Conservation (phyloP, 2,888 invertebrate species). For the Mantis religiosa region DNA sequence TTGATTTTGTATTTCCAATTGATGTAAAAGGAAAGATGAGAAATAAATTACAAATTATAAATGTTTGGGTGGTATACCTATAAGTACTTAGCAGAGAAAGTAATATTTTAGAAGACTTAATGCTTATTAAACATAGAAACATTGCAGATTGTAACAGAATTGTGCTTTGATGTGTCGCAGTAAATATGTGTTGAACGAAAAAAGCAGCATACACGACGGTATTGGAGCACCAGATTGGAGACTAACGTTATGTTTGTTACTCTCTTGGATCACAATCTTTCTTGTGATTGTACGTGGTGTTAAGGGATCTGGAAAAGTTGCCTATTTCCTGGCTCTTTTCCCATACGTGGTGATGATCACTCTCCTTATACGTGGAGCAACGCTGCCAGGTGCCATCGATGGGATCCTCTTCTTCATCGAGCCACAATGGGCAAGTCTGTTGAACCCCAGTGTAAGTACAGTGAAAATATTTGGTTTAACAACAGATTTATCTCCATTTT, state of each 20-base stretch:
- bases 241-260: constrained; percentile 60
- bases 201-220: constrained; percentile 46
- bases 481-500: too few relatives aligned
- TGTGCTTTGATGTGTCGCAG: constrained; percentile 38
- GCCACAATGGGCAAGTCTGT: constrained; percentile 72
- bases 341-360: constrained; percentile 75
- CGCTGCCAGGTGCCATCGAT: constrained; percentile 61
- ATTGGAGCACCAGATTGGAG: constrained; percentile 60
- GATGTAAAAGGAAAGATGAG: too few relatives aligned
- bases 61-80: too few relatives aligned
- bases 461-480: too few relatives aligned
- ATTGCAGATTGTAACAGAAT: too few relatives aligned
- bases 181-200: constrained; percentile 51
- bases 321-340: constrained; percentile 86
- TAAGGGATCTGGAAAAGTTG: constrained; percentile 73
- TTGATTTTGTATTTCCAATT: too few relatives aligned
- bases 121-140: too few relatives aligned
- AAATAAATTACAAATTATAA: too few relatives aligned
- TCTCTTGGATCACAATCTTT: constrained; percentile 66
- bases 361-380: constrained; percentile 57
- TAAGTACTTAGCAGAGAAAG: too few relatives aligned
- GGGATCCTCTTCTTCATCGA: constrained; percentile 76
- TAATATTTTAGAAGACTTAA: too few relatives aligned
- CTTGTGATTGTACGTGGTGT: constrained; percentile 67
- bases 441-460: constrained; percentile 58